A percentile compares a stretch with the other conserved stretches of the same genome.
Conservation (phyloP, 2,113 vertebrate species). For the Podiceps cristatus region DNA sequence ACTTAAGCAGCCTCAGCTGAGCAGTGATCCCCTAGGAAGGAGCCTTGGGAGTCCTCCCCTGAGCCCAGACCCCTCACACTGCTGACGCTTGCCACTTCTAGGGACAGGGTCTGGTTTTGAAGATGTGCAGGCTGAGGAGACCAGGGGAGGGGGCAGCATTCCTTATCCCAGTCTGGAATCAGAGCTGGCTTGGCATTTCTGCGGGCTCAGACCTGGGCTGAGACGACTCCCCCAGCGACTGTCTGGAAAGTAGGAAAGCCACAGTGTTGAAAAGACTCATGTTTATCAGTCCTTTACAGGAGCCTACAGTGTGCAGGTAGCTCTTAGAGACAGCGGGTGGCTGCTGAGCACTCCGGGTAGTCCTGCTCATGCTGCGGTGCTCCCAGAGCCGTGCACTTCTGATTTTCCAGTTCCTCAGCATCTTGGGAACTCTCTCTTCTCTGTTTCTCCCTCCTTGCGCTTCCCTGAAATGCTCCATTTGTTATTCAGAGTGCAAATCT, state of each 20-base stretch:
- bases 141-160: background rate
- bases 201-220: background rate
- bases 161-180: background rate
- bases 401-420: background rate
- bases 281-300: background rate
- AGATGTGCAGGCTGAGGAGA: background rate
- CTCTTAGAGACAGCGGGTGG: background rate
- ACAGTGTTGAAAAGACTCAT: background rate
- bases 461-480: background rate
- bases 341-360: background rate
- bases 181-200: background rate
- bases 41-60: background rate
- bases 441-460: background rate
- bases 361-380: accelerated
- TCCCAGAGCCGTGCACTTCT: background rate
- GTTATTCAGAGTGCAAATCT: background rate
- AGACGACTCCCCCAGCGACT: background rate
- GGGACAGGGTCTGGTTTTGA: background rate
- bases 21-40: background rate
- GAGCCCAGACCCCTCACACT: background rate
- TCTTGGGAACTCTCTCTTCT: background rate
- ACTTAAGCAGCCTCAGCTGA: background rate
- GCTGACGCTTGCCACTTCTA: background rate
- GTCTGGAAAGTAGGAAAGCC: background rate
- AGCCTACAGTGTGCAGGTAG: background rate